Conservation (phyloP, 2,888 invertebrate genomes). For the Sinhomidia bicolor region DNA sequence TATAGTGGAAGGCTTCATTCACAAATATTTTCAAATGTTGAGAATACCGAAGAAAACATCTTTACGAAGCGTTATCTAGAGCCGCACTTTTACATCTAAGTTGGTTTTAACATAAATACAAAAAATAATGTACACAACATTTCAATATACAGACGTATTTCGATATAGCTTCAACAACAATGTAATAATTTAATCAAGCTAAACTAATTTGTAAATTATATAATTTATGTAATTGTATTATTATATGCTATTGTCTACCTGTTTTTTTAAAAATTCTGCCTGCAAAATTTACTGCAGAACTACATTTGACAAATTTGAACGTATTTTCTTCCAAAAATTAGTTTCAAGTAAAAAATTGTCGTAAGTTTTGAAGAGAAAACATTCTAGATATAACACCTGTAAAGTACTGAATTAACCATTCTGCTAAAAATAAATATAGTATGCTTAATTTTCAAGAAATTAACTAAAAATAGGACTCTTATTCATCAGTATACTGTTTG, state of each 20-base stretch:
- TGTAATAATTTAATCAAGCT: neutral
- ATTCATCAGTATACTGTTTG: neutral
- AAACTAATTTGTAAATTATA: neutral
- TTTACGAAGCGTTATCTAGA: neutral
- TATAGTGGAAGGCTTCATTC: constrained; percentile 49
- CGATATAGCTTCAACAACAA: neutral
- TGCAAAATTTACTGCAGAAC: neutral
- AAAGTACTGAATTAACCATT: neutral
- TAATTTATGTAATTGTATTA: neutral
- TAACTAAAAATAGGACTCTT: neutral
- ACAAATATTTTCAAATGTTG: constrained; percentile 1
- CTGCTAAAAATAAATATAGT: neutral
- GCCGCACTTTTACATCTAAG: neutral
- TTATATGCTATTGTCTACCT: neutral
- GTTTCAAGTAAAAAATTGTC: too few species aligned
- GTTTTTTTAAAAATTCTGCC: neutral
- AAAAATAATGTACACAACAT: constrained; percentile 17
- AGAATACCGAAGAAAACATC: constrained; percentile 27
- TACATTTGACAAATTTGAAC: neutral
- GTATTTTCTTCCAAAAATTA: neutral
- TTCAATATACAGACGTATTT: neutral
- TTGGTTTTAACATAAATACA: constrained; percentile 6
- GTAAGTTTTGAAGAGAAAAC: too few species aligned
- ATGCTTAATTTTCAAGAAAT: neutral
- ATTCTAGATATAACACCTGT: too few species aligned